Evolutionary conservation across 2,888 invertebrate genomes (phyloP), one percentile per base, ranked within the genome.

Genomic region (Polydrusus cervinus): DNA sequence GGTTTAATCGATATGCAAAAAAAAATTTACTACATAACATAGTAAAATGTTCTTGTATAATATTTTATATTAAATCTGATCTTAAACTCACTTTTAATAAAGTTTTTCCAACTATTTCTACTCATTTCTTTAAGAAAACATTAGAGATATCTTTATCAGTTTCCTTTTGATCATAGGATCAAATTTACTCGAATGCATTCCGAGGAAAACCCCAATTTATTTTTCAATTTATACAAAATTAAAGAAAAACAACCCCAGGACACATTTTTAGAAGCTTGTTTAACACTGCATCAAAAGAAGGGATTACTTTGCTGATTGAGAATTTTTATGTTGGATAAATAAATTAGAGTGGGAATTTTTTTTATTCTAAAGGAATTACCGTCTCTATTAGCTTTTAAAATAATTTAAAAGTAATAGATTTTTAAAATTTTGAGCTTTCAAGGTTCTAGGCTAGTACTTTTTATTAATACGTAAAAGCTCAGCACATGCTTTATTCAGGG

Each of bases 221-320:
- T 74, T 74, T 70, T 70, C 74, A 70, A 74, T 74, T 69, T 74
- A 74, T 69, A 65, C 64, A 70, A 65, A 74, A 74, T 74, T 74
- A 74, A 74, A 74, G 49, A 68, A 74, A 74, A 74, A 74, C 68
- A 74, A 45, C 74, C 66, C 55, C 34, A 7, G 51, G 70, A 49
- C 66, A 66, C 62, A 67, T 53, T 64, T 64, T 47, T 64, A 34
- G 64, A 64, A 34, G 49, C 43, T 38, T 25, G 67, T 43, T 67
- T 67, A 67, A 55, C 67, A 43, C 45, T 51, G 55, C 67, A 67
- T 67, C 55, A 64, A 64, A 64, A 20, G 55, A 25, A 18, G 67
- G 34, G 45, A 66, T 66, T 66, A 51, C 53, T 30, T 20, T 53
- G 25, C 11, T 38, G 66, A 55, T 55, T 67, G 43, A 11, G 47